Evolutionary conservation across 1,140 invertebrate genomes (phyloP).

Genomic region (Phthorimaea operculella): DNA sequence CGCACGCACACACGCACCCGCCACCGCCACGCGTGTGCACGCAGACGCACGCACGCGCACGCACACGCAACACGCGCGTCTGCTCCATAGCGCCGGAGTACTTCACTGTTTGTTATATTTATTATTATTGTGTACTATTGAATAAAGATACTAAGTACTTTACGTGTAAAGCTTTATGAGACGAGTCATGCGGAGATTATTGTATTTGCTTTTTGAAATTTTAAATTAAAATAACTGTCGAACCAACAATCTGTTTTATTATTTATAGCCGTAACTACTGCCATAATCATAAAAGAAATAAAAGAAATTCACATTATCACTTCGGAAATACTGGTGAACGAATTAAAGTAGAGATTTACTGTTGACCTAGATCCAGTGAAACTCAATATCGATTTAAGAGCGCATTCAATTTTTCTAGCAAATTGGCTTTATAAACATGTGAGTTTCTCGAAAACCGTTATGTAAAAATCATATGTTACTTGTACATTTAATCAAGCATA

Average conservation of each 20-base stretch:
- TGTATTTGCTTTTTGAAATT: conserved; percentile 67
- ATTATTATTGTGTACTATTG: conserved; percentile 51
- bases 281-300: no score
- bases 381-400: no score
- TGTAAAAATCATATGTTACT: no score
- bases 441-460: no score
- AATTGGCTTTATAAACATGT: no score
- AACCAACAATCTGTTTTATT: conserved; percentile 40
- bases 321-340: no score
- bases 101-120: conserved; percentile 60
- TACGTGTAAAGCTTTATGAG: conserved; percentile 67
- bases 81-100: conserved; percentile 25
- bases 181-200: conserved; percentile 63
- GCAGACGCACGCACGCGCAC: neutral
- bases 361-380: no score
- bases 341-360: no score
- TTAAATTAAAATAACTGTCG: conserved; percentile 66
- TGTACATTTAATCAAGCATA: no score
- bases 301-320: no score
- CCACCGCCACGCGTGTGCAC: conserved; percentile 6
- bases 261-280: no score
- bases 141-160: conserved; percentile 42
- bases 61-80: conserved; percentile 6
- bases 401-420: no score
- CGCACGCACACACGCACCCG: neutral